Evolutionary conservation across 2,113 vertebrate species (phyloP).

Genomic region (Rhodinocichla rosea): DNA sequence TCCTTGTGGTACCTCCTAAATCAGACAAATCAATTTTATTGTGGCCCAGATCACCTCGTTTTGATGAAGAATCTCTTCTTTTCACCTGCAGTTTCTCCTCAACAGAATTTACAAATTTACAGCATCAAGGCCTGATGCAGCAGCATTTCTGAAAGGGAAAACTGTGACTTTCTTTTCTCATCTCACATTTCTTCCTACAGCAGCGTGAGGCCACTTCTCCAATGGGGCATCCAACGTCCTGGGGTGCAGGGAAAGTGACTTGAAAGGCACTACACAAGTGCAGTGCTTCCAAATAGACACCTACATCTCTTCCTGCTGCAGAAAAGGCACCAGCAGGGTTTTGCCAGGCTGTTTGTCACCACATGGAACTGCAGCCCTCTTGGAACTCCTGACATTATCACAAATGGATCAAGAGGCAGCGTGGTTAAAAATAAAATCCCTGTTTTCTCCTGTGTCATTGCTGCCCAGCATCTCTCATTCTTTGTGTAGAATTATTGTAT

Average conservation of each 20-base stretch:
- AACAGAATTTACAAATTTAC: background rate
- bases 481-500: background rate
- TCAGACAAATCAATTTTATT: background rate
- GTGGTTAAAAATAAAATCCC: background rate
- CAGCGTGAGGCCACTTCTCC: background rate
- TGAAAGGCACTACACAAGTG: background rate
- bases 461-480: background rate
- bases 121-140: background rate
- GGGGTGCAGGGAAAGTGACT: background rate
- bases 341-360: background rate
- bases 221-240: background rate
- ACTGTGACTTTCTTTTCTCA: background rate
- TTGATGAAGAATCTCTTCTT: background rate
- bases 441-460: background rate
- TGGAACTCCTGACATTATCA: background rate
- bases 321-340: background rate
- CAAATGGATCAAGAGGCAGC: background rate
- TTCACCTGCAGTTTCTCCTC: background rate
- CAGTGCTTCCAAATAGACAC: background rate
- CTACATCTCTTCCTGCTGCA: background rate
- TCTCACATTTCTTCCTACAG: background rate
- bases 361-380: background rate
- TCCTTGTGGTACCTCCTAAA: background rate
- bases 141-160: background rate
- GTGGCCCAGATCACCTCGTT: background rate